Evolutionary conservation across 2,113 vertebrate species (phyloP).

Genomic region (Malurus melanocephalus): DNA sequence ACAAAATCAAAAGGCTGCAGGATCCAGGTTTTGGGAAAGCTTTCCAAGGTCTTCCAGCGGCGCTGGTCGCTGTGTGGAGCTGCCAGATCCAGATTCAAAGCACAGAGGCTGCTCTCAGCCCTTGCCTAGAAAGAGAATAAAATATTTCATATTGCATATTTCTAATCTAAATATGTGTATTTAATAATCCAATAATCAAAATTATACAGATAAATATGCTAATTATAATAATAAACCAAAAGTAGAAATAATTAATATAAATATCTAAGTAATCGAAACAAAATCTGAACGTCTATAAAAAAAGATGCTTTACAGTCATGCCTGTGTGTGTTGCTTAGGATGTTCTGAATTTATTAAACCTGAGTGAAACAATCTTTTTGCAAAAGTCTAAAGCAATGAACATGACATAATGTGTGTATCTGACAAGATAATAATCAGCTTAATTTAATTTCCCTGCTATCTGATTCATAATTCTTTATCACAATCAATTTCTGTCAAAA

Average conservation of each 20-base stretch:
- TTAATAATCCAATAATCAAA: background rate
- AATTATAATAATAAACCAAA: background rate
- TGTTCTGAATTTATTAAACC: background rate
- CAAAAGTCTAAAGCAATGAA: background rate
- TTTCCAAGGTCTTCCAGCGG: rapidly evolving
- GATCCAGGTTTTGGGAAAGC: background rate
- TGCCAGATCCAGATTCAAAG: background rate
- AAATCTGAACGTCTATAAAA: background rate
- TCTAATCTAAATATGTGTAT: background rate
- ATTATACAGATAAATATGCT: background rate
- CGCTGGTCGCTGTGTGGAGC: rapidly evolving
- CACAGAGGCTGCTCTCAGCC: background rate
- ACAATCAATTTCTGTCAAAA: background rate
- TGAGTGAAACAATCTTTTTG: background rate
- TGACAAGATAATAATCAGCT: background rate
- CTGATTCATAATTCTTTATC: background rate
- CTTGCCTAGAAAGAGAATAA: background rate
- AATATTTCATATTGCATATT: rapidly evolving
- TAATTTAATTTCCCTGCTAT: background rate
- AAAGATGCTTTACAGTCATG: background rate
- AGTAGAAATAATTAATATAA: background rate
- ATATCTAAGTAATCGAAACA: background rate
- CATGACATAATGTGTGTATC: background rate
- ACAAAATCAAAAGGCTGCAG: background rate
- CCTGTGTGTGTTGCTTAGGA: background rate